These are phyloP conservation scores for Murina feae DNA, from an alignment of 2,113 vertebrate genomes.

Conservation along the genomic window DNA sequence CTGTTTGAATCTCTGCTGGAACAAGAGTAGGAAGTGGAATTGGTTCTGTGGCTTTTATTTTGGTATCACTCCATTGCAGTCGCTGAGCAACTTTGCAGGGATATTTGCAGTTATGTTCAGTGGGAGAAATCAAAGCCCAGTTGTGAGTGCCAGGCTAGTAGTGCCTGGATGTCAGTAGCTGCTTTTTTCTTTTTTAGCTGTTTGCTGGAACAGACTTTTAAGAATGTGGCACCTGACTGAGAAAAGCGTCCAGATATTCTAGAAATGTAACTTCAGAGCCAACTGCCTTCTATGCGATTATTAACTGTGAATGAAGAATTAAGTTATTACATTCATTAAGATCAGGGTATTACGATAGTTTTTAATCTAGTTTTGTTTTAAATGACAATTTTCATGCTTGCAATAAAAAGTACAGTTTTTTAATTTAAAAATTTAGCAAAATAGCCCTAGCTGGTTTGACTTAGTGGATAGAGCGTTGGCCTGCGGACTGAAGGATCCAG, in stretches of 20 bases:
- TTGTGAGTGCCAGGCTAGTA: neutral
- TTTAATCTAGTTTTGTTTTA: neutral
- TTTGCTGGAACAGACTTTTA: neutral
- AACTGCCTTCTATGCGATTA: neutral
- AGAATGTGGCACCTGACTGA: neutral
- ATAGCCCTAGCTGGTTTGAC: no score
- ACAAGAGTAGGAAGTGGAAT: neutral
- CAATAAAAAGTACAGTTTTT: neutral
- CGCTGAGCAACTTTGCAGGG: neutral
- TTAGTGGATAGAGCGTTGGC: no score
- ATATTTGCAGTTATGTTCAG: neutral
- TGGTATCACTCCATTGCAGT: neutral
- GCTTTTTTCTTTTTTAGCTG: neutral
- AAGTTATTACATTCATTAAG: neutral
- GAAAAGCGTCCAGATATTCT: neutral
- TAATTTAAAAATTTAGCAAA: slow-evolving; percentile 8
- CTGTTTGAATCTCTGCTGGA: neutral
- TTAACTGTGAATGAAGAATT: neutral
- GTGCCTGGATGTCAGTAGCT: neutral
- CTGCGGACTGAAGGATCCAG: no score
- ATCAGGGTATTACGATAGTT: neutral
- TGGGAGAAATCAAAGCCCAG: neutral
- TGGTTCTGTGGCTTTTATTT: neutral
- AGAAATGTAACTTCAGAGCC: neutral
- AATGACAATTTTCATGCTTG: neutral